Conservation (phyloP, 2,888 invertebrate genomes). For the Timandra comae region DNA sequence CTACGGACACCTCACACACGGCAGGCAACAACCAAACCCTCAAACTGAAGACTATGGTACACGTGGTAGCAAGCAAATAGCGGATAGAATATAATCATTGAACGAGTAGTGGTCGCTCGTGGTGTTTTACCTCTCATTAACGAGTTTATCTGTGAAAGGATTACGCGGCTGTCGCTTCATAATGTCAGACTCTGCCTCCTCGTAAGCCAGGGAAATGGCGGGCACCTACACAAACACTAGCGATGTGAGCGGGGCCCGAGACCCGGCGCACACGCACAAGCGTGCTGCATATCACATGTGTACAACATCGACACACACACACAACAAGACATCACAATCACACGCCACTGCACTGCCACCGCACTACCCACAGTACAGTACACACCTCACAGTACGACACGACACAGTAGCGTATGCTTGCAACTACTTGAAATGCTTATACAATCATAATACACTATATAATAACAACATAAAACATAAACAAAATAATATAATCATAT, state of each 20-base stretch:
- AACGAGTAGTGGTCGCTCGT: constrained; percentile 58
- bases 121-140: constrained; percentile 94
- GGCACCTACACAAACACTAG: constrained; percentile 88
- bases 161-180: constrained; percentile 99
- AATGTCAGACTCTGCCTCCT: constrained; percentile 98
- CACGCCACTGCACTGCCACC: constrained; percentile 19
- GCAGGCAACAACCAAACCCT: constrained; percentile 71
- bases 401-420: constrained; percentile 56
- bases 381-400: constrained; percentile 54
- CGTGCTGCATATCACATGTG: constrained; percentile 10
- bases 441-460: constrained; percentile 38
- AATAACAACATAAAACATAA: constrained; percentile 57
- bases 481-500: constrained; percentile 55
- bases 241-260: constrained; percentile 54
- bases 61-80: constrained; percentile 75
- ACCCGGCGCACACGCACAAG: constrained; percentile 19
- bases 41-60: constrained; percentile 66
- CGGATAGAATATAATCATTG: constrained; percentile 68
- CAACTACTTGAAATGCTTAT: constrained; percentile 51
- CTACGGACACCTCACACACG: constrained; percentile 51
- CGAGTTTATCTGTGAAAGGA: constrained; percentile 98
- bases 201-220: constrained; percentile 98
- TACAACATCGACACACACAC: constrained; percentile 27
- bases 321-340: constrained; percentile 21
- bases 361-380: too few relatives aligned